Evolutionary conservation across 2,113 vertebrate species (phyloP).

Genomic region (Herpetotheres cachinnans): DNA sequence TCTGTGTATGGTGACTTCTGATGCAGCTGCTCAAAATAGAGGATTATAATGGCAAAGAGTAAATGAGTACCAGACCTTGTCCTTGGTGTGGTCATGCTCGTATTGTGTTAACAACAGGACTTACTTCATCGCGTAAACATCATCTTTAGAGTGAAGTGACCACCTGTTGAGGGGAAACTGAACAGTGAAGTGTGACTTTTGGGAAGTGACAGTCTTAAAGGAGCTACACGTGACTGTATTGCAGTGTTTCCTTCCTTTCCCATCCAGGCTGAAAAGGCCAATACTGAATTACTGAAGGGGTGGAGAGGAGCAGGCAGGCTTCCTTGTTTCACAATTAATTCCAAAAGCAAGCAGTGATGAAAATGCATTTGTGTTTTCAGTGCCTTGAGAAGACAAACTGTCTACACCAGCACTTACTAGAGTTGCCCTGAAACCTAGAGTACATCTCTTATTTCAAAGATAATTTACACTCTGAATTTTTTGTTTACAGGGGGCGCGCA

Average conservation of each 20-base stretch:
- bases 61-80: neutral
- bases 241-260: neutral
- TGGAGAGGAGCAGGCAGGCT: neutral
- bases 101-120: neutral
- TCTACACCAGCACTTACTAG: neutral
- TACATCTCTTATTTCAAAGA: neutral
- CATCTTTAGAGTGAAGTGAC: neutral
- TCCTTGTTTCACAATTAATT: neutral
- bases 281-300: neutral
- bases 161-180: neutral
- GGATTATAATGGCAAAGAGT: neutral
- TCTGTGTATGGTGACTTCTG: neutral
- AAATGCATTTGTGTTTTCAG: neutral
- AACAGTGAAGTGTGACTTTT: neutral
- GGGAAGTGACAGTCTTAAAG: neutral
- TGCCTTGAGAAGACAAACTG: neutral
- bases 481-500: conserved; percentile 83
- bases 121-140: neutral
- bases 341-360: neutral
- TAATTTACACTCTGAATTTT: neutral
- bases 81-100: neutral
- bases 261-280: neutral
- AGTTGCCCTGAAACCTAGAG: neutral
- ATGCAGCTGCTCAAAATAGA: neutral
- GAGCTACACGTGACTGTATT: neutral